A percentile compares a stretch with the other conserved stretches of the same genome.
These are phyloP conservation scores for Drosophila barbarae DNA, from an alignment of 2,888 invertebrate species.

Conservation along the genomic window DNA sequence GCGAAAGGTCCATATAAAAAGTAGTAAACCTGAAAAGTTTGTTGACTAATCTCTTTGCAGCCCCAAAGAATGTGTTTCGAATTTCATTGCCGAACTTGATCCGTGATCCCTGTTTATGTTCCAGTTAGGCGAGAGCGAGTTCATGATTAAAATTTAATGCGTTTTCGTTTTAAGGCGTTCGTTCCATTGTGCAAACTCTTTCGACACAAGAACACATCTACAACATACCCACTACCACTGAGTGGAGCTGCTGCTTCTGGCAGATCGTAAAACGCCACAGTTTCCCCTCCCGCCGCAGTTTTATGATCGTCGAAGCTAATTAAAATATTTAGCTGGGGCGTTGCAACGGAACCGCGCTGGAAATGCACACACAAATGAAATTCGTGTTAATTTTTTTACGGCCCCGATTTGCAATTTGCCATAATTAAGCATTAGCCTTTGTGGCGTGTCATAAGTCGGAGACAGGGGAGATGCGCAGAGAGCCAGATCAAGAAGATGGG, in stretches of 20 bases:
- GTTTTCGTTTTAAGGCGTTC: slow-evolving; percentile 63
- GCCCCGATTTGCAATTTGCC: slow-evolving; percentile 69
- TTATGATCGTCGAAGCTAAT: slow-evolving; percentile 45
- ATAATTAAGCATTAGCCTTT: slow-evolving; percentile 69
- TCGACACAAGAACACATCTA: slow-evolving; percentile 27
- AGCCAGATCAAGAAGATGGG: neutral
- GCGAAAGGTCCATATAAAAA: slow-evolving; percentile 1
- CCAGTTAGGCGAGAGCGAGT: slow-evolving; percentile 34
- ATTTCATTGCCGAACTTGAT: slow-evolving; percentile 37
- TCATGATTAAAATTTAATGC: slow-evolving; percentile 57
- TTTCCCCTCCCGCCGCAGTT: slow-evolving; percentile 22
- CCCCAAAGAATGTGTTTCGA: slow-evolving; percentile 32
- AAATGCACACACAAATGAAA: slow-evolving; percentile 49
- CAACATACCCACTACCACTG: slow-evolving; percentile 3
- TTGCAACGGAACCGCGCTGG: slow-evolving; percentile 40
- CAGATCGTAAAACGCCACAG: slow-evolving; percentile 41
- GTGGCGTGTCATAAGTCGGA: slow-evolving; percentile 49
- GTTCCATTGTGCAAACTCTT: slow-evolving; percentile 52
- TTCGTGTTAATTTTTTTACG: slow-evolving; percentile 68
- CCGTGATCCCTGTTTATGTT: slow-evolving; percentile 46
- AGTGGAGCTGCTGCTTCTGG: slow-evolving; percentile 56
- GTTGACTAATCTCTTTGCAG: slow-evolving; percentile 37
- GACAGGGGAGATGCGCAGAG: neutral
- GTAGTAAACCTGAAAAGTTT: slow-evolving; percentile 22
- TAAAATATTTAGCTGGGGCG: slow-evolving; percentile 38